Evolutionary conservation across 2,113 vertebrate species (phyloP), one percentile per base, ranked within the genome.

Genomic region (Sander lucioperca): DNA sequence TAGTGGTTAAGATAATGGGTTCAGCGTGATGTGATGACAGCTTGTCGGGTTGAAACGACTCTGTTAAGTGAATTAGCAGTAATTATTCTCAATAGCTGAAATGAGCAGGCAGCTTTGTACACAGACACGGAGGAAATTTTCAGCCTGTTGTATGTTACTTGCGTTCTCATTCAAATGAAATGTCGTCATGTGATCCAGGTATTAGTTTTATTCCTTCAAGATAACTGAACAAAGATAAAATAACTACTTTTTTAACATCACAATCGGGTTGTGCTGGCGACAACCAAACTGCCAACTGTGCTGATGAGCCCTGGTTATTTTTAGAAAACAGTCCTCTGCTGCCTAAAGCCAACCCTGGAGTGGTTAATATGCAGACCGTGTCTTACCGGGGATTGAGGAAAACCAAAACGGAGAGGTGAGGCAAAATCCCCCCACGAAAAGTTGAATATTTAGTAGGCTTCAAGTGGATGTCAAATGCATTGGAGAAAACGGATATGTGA

Each of bases 281-380:
- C 75, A 79, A 47, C 25, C 68, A 71, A 80, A 80, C 58, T 48
- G n/a, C 51, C 21, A 74, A 39, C 27, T 18, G 68, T 30, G 27
- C 62, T 15, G 30, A 73, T 9, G 66, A 86, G 59, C 23, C 45
- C 4, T 1, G 16, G 76, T 63, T 87, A 83, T 83, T 86, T 90
- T 83, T 83, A 88, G 82, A 86, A 68, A 73, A 53, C 72, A 33
- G 45, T 61, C 68, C 45, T 64, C 58, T 57, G 68, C 5, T 64
- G 63, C 47, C 81, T 63, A 48, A 58, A 82, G 64, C 10, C 63
- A 43, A 51, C 48, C 78, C 79, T 5, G 43, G 16, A 69, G 61
- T 58, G 50, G 68, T 92, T 89, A 72, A 77, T 83, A 92, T 92
- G 84, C 86, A 91, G 59, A 77, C 74, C 0, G n/a, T 43, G 80